Evolutionary conservation across 2,113 vertebrate species (phyloP).

Genomic region (Hypomesus transpacificus): DNA sequence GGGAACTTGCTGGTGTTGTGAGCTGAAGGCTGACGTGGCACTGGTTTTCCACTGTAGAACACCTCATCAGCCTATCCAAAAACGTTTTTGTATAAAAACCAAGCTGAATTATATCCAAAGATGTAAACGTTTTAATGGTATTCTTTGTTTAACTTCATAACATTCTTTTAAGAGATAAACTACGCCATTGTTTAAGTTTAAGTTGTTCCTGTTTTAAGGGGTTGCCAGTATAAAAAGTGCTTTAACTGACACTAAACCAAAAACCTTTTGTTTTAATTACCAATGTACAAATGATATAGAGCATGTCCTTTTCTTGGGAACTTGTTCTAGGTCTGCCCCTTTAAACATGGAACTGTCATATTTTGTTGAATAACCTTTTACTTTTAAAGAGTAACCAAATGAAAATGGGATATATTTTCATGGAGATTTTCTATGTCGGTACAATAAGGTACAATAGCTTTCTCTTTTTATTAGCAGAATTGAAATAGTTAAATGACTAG

Average conservation of each 20-base stretch:
- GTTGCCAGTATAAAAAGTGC: constrained; percentile 52
- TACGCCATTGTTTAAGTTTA: constrained; percentile 29
- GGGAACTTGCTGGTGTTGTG: constrained; percentile 35
- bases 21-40: constrained; percentile 40
- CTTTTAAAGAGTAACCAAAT: constrained; percentile 63
- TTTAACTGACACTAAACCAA: constrained; percentile 61
- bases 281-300: constrained; percentile 15
- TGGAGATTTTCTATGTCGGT: constrained; percentile 63
- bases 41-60: constrained; percentile 21
- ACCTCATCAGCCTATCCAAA: constrained; percentile 56
- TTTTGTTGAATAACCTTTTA: constrained; percentile 48
- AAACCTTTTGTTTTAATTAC: constrained; percentile 39
- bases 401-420: constrained; percentile 73
- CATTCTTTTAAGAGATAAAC: constrained; percentile 37
- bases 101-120: constrained; percentile 73
- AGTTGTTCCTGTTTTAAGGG: constrained; percentile 51
- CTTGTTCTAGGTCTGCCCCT: constrained; percentile 28
- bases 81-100: constrained; percentile 61
- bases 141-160: constrained; percentile 52
- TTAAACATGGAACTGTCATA: constrained; percentile 34
- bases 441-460: constrained; percentile 40
- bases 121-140: constrained; percentile 63
- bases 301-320: constrained; percentile 27
- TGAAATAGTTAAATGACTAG: constrained; percentile 67
- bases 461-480: constrained; percentile 51